Percentiles rank a stretch among this genome's conserved stretches.
phyloP scores from a whole-genome alignment of 1,140 invertebrate genomes.

The Pseudomyrmex flavicornis region DNA sequence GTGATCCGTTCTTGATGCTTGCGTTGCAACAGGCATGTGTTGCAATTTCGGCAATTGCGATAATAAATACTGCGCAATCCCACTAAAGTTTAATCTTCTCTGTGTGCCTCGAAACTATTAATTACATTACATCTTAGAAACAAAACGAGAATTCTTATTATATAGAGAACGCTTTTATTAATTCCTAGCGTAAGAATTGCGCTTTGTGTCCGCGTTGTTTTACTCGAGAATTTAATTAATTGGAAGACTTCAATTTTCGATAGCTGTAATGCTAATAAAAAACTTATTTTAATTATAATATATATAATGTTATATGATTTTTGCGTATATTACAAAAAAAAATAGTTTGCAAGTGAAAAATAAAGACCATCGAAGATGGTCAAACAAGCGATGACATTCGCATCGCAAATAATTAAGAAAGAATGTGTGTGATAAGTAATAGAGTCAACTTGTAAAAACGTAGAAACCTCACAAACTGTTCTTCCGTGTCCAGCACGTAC shows the following conservation, averaged over 20 bases:
- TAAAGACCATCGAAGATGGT: too few species aligned
- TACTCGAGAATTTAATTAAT: not conserved
- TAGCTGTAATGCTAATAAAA: not conserved
- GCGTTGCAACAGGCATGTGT: slow-evolving; percentile 9
- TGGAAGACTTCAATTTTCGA: not conserved
- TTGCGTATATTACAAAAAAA: too few species aligned
- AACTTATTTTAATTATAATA: not conserved
- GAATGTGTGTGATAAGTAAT: not conserved
- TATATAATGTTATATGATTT: too few species aligned
- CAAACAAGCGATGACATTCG: not conserved
- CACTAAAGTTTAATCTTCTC: slow-evolving; percentile 22
- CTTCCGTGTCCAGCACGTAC: not conserved
- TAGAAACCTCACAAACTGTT: not conserved
- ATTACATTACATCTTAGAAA: not conserved
- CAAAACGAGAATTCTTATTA: not conserved
- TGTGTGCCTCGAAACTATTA: slow-evolving; percentile 17
- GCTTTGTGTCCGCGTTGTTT: not conserved
- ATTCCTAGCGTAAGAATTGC: not conserved
- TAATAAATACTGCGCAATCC: slow-evolving; percentile 13
- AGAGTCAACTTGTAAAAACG: slow-evolving; percentile 10
- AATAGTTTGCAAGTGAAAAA: too few species aligned
- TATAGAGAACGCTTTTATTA: not conserved
- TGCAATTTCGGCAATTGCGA: slow-evolving; percentile 23
- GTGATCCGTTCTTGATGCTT: not conserved
- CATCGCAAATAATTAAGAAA: not conserved